Evolutionary conservation across 2,797 vertebrate species (phyloP).

Genomic region (Linurgus olivaceus): DNA sequence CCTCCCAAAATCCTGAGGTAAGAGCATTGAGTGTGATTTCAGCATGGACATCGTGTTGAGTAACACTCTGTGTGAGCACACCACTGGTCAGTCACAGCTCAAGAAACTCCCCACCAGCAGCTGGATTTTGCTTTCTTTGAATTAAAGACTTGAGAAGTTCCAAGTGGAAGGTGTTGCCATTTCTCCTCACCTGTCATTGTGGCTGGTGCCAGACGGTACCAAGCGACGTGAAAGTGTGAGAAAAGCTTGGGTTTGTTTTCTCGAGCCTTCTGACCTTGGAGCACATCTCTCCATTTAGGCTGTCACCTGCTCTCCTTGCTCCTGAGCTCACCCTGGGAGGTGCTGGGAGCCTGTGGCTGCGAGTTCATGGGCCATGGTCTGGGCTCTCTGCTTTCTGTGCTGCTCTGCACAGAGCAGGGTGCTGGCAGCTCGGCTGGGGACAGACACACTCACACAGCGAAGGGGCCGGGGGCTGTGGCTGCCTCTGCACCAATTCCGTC

Average conservation of each 20-base stretch:
- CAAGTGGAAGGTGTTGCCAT: neutral
- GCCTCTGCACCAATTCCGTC: neutral
- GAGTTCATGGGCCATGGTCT: accelerated
- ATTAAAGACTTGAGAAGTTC: slow-evolving; percentile 18
- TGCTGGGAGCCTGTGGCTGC: neutral
- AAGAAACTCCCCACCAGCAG: neutral
- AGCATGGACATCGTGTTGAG: neutral
- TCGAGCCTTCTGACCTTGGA: neutral
- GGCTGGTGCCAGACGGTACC: neutral
- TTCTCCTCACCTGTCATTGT: neutral
- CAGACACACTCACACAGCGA: accelerated
- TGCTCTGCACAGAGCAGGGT: neutral
- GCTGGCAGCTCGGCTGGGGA: neutral
- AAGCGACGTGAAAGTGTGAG: neutral
- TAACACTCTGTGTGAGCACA: neutral
- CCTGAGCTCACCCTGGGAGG: neutral
- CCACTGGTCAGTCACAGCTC: neutral
- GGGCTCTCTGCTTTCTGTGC: neutral
- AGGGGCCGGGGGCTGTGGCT: neutral
- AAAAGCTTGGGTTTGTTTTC: slow-evolving; percentile 7
- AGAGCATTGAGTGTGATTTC: neutral
- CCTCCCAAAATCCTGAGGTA: neutral
- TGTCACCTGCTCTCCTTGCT: neutral
- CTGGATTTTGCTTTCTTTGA: neutral
- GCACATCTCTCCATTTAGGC: neutral